Evolutionary conservation across 2,888 invertebrate genomes (phyloP), one percentile per base, ranked within the genome.

Genomic region (Caradrina kadenii): DNA sequence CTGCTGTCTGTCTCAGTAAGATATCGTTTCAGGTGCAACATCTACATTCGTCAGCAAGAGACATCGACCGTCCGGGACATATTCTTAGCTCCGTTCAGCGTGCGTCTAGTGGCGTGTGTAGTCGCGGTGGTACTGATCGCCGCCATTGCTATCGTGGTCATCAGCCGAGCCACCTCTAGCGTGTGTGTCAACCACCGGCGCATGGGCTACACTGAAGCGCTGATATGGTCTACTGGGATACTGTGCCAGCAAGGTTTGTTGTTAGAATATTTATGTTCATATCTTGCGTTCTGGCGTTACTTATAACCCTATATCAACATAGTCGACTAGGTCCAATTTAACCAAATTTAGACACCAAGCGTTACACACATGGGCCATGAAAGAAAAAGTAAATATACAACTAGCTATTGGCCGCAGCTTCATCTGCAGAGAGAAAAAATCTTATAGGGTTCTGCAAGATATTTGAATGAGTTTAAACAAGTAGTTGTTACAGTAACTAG

Each of bases 21-120:
- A 17, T 13, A 3, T 21, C 0, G 7, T 67, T 83, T 6, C 72
- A 97, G 97, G 94, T 96, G 96, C 77, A 97, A 96, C 78, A 96
- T 97, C 76, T 97, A 97, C 86, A 96, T 97, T 67, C 96, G 96
- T 26, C 97, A 97, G 35, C 96, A 97, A 84, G 96, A 97, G 81
- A 96, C 96, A 0, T 96, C 96, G 0, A 96, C 96, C 0, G 96
- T 96, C 56, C 95, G 96, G 0, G 97, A 97, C 80, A 97, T 97
- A 85, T 97, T 97, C 87, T 80, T 97, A 60, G 96, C 96, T 1
- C 97, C 97, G 0, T 97, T 97, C 83, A 96, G 96, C 76, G 92
- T 91, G 10, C 93, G 93, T 1, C 88, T 97, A 53, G 85, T 97
- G 22, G 88, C 93, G 0, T 96, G 96, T 82, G 97, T 97, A 11